phyloP scores from a whole-genome alignment of 2,888 invertebrate species.

The Andrena chrysosceles region DNA sequence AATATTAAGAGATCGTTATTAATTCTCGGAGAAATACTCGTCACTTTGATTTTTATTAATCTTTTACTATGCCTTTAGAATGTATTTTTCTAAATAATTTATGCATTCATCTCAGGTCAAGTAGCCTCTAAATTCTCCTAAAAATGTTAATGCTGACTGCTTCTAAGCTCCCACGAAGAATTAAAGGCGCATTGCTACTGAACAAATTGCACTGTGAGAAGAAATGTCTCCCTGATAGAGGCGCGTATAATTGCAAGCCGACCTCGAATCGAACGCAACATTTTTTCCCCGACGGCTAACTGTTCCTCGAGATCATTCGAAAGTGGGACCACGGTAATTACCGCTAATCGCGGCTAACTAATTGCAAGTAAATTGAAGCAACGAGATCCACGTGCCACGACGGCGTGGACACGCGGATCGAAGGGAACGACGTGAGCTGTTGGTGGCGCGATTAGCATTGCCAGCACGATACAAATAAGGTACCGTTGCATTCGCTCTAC shows the following conservation, averaged over 20 bases:
- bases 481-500: conserved; percentile 58
- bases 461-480: conserved; percentile 57
- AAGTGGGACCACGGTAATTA: conserved; percentile 53
- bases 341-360: conserved; percentile 54
- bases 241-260: background rate
- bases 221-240: too few species aligned
- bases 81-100: too few species aligned
- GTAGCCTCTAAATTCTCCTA: too few species aligned
- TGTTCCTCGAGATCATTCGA: conserved; percentile 36
- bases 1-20: too few species aligned
- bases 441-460: conserved; percentile 56
- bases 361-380: conserved; percentile 49
- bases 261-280: background rate
- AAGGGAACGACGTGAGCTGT: conserved; percentile 12
- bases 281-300: conserved; percentile 18
- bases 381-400: conserved; percentile 36
- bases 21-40: background rate
- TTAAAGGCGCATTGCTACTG: too few species aligned
- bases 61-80: too few species aligned
- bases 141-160: too few species aligned
- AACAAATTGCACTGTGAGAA: too few species aligned
- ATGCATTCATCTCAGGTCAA: too few species aligned
- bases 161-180: too few species aligned
- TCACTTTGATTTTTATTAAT: too few species aligned
- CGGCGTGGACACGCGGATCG: conserved; percentile 9